Evolutionary conservation across 2,113 vertebrate species (phyloP), one percentile per base, ranked within the genome.

Genomic region (Naja naja): DNA sequence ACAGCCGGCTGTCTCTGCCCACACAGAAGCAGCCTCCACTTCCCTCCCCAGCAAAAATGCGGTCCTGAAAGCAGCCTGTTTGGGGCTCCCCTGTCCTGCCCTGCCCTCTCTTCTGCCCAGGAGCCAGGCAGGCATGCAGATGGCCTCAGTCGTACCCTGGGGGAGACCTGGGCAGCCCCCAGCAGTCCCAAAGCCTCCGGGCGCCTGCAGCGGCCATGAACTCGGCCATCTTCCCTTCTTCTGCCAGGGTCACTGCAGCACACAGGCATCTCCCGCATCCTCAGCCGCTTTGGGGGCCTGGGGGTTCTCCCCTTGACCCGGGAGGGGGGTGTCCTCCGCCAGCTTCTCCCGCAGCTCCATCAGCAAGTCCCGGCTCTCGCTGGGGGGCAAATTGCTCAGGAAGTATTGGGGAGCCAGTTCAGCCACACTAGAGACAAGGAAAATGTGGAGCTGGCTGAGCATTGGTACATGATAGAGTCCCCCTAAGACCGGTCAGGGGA

Each of bases 401-500:
- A 98, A 99, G 96, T 99, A 99, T 94, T 98, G 98, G 4, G 99
- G 99, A 0, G 98, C 98, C 95, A 99, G 90, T 93, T 99, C 98
- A 95, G 98, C 98, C 53, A 99, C 96, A 98, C 99, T 99, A 94
- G 0, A 7, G 60, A 39, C 2, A 94, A 0, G 3, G 69, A 53
- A 23, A 55, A 30, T 1, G n/a, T 49, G 43, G 25, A 27, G 23
- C 39, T 9, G n/a, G 45, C 27, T 54, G 11, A 9, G 20, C 9
- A 22, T 1, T 47, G 30, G 25, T 5, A 5, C 54, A 0, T 39
- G 1, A 5, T 22, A 12, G 3, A 5, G 43, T 43, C 9, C 23
- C 54, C n/a, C 22, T 27, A 14, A 43, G 5, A 27, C 58, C 18
- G 4, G 11, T 9, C 18, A 34, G 30, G 47, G 9, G n/a, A 30